Percentiles rank a stretch among this genome's conserved stretches.
phyloP scores from a whole-genome alignment of 2,113 vertebrate species.

The Pimephales promelas region DNA sequence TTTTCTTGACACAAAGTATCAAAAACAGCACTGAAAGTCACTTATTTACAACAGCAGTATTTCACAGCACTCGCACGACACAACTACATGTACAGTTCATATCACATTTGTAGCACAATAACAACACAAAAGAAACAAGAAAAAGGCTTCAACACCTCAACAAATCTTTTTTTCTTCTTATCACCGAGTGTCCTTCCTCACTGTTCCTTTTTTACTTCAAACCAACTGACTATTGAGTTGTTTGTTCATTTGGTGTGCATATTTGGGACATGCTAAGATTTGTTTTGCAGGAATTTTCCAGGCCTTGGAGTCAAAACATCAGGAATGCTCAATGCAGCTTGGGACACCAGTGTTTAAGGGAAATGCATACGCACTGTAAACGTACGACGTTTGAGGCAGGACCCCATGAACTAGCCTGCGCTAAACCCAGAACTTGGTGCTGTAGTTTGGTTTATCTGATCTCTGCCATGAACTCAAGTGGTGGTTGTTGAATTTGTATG shows the following conservation, averaged over 20 bases:
- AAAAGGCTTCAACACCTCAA: neutral
- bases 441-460: neutral
- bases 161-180: neutral
- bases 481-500: conserved; percentile 4
- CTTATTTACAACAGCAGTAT: conserved; percentile 3
- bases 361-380: neutral
- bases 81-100: neutral
- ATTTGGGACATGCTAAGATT: conserved; percentile 17
- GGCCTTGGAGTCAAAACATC: conserved; percentile 21
- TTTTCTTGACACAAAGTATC: neutral
- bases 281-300: conserved; percentile 6
- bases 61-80: neutral
- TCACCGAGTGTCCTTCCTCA: neutral
- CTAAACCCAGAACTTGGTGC: neutral
- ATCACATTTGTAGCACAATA: neutral
- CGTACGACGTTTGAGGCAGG: neutral
- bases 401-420: neutral
- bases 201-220: neutral
- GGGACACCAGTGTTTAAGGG: neutral
- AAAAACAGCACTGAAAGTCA: neutral
- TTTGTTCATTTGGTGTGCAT: conserved; percentile 14
- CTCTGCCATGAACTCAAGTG: neutral
- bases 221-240: neutral
- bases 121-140: too few species aligned
- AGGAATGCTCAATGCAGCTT: neutral